phyloP scores from a whole-genome alignment of 2,888 invertebrate genomes.

The Acanthoscelides obtectus region DNA sequence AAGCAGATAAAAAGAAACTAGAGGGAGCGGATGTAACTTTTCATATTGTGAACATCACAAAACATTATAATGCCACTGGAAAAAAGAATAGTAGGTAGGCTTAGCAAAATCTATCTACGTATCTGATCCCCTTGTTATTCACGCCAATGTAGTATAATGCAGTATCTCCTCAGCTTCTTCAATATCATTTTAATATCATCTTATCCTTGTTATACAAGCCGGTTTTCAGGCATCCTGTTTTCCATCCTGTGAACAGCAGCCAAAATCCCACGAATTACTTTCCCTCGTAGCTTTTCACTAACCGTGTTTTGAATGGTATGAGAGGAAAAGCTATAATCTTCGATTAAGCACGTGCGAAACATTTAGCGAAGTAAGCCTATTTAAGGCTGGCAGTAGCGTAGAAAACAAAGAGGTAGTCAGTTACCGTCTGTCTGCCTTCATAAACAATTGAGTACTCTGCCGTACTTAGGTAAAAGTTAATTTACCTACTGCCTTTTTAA shows the following conservation, averaged over 20 bases:
- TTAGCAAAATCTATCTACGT: too few species aligned
- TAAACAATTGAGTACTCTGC: too few species aligned
- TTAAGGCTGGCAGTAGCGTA: background rate
- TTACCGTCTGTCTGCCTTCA: too few species aligned
- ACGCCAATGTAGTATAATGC: background rate
- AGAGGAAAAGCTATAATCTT: constrained; percentile 20
- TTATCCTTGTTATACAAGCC: background rate
- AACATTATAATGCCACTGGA: too few species aligned
- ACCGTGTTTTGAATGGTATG: background rate
- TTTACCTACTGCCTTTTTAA: too few species aligned
- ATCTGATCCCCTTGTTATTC: background rate
- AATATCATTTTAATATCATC: background rate
- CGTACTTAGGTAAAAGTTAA: too few species aligned
- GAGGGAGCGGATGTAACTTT: too few species aligned
- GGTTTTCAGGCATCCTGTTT: background rate
- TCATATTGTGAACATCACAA: too few species aligned
- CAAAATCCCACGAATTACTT: background rate
- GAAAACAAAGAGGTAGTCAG: background rate
- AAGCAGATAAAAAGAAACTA: too few species aligned
- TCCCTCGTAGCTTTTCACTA: background rate
- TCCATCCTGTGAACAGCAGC: background rate
- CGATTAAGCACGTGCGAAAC: constrained; percentile 15
- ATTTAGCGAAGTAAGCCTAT: background rate
- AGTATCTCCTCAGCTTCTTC: background rate
- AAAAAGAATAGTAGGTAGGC: too few species aligned